Evolutionary conservation across 1,140 invertebrate genomes (phyloP).

Genomic region (Chrysopa pallens): DNA sequence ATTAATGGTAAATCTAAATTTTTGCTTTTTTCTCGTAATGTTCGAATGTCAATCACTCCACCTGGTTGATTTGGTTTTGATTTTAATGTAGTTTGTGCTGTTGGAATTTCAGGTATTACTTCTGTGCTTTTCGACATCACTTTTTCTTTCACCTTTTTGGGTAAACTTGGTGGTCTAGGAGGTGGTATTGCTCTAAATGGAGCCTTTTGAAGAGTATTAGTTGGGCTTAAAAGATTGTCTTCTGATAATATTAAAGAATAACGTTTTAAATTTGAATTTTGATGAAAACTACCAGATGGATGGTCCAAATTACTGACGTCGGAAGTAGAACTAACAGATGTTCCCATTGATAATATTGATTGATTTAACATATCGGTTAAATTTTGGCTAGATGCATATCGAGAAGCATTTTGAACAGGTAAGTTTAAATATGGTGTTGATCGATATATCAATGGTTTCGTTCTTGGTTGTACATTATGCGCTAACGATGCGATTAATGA

Average conservation of each 20-base stretch:
- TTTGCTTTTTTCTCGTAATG: conserved; percentile 67
- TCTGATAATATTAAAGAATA: conserved; percentile 54
- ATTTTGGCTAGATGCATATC: conserved; percentile 58
- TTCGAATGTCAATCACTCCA: conserved; percentile 46
- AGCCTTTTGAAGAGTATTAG: conserved; percentile 31
- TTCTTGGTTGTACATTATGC: conserved; percentile 33
- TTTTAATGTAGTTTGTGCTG: background rate
- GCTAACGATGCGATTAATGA: conserved; percentile 40
- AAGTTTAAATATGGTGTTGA: conserved; percentile 58
- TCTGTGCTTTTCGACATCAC: background rate
- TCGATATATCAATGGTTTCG: conserved; percentile 53
- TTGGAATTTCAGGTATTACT: background rate
- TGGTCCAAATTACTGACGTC: conserved; percentile 35
- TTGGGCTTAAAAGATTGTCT: conserved; percentile 55
- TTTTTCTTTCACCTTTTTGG: conserved; percentile 1
- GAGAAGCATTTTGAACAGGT: conserved; percentile 38
- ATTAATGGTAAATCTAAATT: conserved; percentile 76
- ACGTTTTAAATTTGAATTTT: conserved; percentile 26
- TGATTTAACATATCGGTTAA: conserved; percentile 49
- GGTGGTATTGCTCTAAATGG: conserved; percentile 50
- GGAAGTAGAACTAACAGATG: conserved; percentile 29
- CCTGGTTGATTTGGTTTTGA: conserved; percentile 2
- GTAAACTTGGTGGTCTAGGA: conserved; percentile 38
- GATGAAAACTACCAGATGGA: conserved; percentile 27
- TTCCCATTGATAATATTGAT: conserved; percentile 32